A percentile compares a stretch with the other conserved stretches of the same genome.
Evolutionary conservation across 2,797 vertebrate genomes (phyloP).

Genomic region (Pteropus rufus): DNA sequence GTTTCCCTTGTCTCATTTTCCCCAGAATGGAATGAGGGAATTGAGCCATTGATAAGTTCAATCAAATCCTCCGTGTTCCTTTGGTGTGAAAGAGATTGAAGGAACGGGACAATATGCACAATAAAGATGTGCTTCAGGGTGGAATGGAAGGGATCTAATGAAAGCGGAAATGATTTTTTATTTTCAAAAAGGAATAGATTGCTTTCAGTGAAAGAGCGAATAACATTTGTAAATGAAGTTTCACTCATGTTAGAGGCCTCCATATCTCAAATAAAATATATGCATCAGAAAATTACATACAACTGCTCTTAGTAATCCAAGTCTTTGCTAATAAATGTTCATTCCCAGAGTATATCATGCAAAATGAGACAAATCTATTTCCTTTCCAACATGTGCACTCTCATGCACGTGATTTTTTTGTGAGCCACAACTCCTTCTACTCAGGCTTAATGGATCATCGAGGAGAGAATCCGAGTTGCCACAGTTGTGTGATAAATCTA

Average conservation of each 20-base stretch:
- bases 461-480: not conserved
- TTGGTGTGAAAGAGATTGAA: not conserved
- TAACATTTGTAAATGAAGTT: not conserved
- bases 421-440: not conserved
- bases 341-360: not conserved
- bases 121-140: not conserved
- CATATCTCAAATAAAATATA: constrained; percentile 22
- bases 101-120: not conserved
- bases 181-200: not conserved
- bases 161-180: not conserved
- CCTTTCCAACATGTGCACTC: not conserved
- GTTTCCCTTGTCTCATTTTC: not conserved
- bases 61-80: not conserved
- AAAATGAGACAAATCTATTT: not conserved
- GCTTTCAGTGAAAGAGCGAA: not conserved
- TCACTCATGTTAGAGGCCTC: not conserved
- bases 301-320: not conserved
- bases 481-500: not conserved
- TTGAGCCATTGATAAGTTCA: not conserved
- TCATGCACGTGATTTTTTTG: not conserved
- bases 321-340: constrained; percentile 11
- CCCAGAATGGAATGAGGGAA: not conserved
- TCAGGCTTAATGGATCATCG: not conserved
- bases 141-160: not conserved
- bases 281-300: not conserved